phyloP scores from a whole-genome alignment of 2,888 invertebrate species.

The Dasysyrphus albostriatus region DNA sequence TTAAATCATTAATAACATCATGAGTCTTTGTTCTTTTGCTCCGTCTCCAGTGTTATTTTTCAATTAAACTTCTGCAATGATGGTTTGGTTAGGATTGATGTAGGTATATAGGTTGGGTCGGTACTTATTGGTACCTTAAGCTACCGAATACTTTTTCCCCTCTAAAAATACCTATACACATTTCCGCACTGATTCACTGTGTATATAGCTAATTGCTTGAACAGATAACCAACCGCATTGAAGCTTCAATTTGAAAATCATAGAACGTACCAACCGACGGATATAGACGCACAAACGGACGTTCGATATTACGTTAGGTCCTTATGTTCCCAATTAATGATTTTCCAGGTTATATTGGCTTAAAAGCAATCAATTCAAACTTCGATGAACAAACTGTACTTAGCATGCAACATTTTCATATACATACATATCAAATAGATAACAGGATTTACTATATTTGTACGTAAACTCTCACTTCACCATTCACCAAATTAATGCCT shows the following conservation, averaged over 20 bases:
- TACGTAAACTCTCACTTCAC: constrained; percentile 10
- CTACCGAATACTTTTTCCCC: background rate
- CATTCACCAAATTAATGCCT: constrained; percentile 42
- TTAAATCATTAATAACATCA: constrained; percentile 39
- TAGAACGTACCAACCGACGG: background rate
- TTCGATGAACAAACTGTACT: constrained; percentile 32
- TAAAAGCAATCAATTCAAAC: constrained; percentile 36
- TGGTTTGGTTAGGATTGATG: constrained; percentile 6
- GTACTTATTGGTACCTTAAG: constrained; percentile 14
- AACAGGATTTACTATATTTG: constrained; percentile 26
- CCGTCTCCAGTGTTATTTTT: constrained; percentile 55
- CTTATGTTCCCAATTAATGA: constrained; percentile 47
- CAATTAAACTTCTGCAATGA: constrained; percentile 39
- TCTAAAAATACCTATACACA: background rate
- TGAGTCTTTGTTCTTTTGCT: constrained; percentile 34
- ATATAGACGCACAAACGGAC: background rate
- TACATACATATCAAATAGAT: background rate
- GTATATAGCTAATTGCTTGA: constrained; percentile 67
- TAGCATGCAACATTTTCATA: constrained; percentile 42
- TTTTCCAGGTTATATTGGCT: constrained; percentile 20
- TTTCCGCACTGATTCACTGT: constrained; percentile 54
- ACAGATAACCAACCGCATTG: constrained; percentile 50
- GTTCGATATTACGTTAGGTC: constrained; percentile 24
- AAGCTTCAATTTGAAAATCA: constrained; percentile 48
- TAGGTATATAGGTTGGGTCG: background rate